Percentiles rank a stretch among this genome's conserved stretches.
Evolutionary conservation across 2,113 vertebrate genomes (phyloP).

Genomic region (Dermatemys mawii): DNA sequence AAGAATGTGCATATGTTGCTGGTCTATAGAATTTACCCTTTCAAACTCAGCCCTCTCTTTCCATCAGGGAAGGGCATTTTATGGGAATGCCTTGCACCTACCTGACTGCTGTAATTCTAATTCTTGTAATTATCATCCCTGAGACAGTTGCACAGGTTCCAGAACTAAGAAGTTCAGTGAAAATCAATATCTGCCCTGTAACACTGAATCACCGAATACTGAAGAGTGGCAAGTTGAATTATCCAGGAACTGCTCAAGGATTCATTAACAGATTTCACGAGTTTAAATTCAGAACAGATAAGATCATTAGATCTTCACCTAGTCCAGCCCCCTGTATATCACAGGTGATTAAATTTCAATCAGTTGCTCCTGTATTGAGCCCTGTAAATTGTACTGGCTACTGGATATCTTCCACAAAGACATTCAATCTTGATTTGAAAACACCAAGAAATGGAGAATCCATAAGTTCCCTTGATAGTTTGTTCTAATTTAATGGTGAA

Average conservation of each 20-base stretch:
- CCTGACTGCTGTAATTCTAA: neutral
- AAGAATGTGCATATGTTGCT: neutral
- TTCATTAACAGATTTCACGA: neutral
- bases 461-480: neutral
- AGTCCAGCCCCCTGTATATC: neutral
- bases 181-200: neutral
- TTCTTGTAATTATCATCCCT: neutral
- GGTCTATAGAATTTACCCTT: neutral
- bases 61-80: neutral
- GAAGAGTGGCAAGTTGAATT: neutral
- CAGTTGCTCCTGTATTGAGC: neutral
- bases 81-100: neutral
- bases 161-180: neutral
- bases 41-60: neutral
- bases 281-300: neutral
- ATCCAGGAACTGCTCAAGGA: neutral
- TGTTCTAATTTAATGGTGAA: neutral
- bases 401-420: neutral
- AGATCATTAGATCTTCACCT: neutral
- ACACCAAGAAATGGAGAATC: no score
- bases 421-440: no score
- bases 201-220: rapidly evolving
- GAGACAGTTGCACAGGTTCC: neutral
- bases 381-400: neutral
- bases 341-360: neutral